Evolutionary conservation across 2,797 vertebrate genomes (phyloP), one percentile per base, ranked within the genome.

Genomic region (Falco cherrug): DNA sequence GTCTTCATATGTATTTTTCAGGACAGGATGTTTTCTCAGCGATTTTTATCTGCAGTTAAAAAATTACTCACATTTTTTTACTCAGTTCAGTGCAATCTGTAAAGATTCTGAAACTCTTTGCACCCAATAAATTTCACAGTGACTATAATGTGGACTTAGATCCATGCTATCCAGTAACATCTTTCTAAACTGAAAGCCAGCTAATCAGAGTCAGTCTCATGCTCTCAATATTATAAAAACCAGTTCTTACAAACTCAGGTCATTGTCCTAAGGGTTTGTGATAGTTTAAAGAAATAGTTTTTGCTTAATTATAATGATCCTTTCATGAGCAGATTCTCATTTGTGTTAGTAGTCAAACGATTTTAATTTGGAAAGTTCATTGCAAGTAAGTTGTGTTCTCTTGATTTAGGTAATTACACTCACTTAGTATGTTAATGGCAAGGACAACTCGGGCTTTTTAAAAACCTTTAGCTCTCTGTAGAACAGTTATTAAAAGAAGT

Each of bases 301-400:
- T 93, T 86, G 53, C 53, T 89, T 96, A 86, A 73, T 97, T 97
- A 92, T 93, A 96, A 95, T 88, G 89, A 91, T 82, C 41, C 53
- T 96, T 97, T 96, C 77, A 83, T 94, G 89, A 96, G 56, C 17
- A 18, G 86, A 94, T 95, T 75, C 92, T 95, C 92, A 93, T 96
- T 96, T 97, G 57, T 90, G 91, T 89, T 97, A 78, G 76, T 65
- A 97, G 77, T 87, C 78, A 96, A 95, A 97, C 6, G 85, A 95
- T 97, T 97, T 97, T 96, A 94, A 97, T 97, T 96, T 96, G 87
- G 48, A 95, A 96, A 95, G 82, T 96, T 96, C 95, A 92, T 95
- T 96, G 92, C 90, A 59, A 97, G 90, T 91, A 97, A 97, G 45
- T 93, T 95, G 90, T 93, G 91, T 97, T 82, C 88, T 95, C 91